A percentile compares a stretch with the other conserved stretches of the same genome.
phyloP scores from a whole-genome alignment of 2,888 invertebrate genomes.

The Habroteleia sp. region DNA sequence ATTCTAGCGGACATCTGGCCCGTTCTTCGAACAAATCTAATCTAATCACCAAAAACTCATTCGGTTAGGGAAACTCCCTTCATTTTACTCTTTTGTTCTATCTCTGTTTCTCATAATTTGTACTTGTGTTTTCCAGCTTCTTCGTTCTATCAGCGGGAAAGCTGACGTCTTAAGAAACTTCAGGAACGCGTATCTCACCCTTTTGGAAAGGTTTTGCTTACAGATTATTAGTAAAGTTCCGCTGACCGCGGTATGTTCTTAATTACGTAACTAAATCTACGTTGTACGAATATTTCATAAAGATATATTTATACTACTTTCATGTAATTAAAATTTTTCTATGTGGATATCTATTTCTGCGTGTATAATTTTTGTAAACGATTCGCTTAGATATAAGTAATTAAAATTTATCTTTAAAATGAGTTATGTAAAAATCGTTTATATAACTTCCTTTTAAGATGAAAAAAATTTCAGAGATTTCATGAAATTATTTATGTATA shows the following conservation, averaged over 20 bases:
- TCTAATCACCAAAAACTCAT: conserved; percentile 77
- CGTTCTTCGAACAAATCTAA: conserved; percentile 71
- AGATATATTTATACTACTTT: neutral
- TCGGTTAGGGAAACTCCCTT: conserved; percentile 73
- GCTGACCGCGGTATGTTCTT: conserved; percentile 78
- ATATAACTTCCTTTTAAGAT: too few relatives aligned
- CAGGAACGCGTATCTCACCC: conserved; percentile 73
- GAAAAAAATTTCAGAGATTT: too few relatives aligned
- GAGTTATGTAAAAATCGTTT: too few relatives aligned
- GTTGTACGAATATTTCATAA: conserved; percentile 37
- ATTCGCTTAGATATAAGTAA: too few relatives aligned
- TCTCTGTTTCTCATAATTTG: conserved; percentile 63
- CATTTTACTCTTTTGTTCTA: conserved; percentile 71
- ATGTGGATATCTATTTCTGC: too few relatives aligned
- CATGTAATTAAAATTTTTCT: too few relatives aligned
- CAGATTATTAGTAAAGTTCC: conserved; percentile 79
- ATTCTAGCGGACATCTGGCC: conserved; percentile 74
- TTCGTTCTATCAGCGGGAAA: conserved; percentile 65
- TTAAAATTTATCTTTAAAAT: too few relatives aligned
- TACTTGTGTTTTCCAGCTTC: conserved; percentile 42
- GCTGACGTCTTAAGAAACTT: conserved; percentile 79
- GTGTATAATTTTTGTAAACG: too few relatives aligned
- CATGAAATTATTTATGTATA: too few relatives aligned
- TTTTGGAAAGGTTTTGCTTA: conserved; percentile 68
- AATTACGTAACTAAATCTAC: conserved; percentile 71